Percentiles rank a stretch among this genome's conserved stretches.
These are phyloP conservation scores for Camptogramma bilineatum DNA, from an alignment of 2,888 invertebrate genomes.

Conservation along the genomic window DNA sequence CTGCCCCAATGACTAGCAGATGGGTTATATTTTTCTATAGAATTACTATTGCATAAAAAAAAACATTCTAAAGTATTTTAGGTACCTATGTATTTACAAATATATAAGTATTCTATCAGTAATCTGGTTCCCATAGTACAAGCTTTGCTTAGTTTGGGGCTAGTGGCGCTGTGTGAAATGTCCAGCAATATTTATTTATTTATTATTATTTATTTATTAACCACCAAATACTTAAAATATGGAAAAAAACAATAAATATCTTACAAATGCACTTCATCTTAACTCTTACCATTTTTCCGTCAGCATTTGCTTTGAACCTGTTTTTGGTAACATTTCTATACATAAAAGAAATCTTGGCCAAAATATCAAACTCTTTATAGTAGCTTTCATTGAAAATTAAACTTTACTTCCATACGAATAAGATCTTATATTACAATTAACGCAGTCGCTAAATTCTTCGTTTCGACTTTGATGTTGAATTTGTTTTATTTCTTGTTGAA, in stretches of 20 bases:
- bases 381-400: not conserved
- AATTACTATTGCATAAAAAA: too few species aligned
- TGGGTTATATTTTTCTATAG: too few species aligned
- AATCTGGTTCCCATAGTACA: too few species aligned
- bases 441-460: not conserved
- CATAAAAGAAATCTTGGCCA: constrained; percentile 23
- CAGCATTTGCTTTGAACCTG: constrained; percentile 33
- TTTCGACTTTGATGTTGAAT: not conserved
- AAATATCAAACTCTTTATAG: constrained; percentile 3
- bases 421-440: not conserved
- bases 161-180: too few species aligned
- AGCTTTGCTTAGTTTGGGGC: too few species aligned
- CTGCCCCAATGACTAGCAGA: too few species aligned
- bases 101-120: too few species aligned
- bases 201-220: too few species aligned
- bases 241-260: not conserved
- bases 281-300: constrained; percentile 19
- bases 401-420: not conserved
- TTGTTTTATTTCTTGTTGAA: not conserved
- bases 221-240: not conserved
- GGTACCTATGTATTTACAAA: too few species aligned
- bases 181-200: too few species aligned
- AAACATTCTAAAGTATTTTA: too few species aligned
- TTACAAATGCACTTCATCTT: constrained; percentile 4
- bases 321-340: constrained; percentile 24